Conservation (phyloP, 2,888 invertebrate genomes). For the Torymus auratus region DNA sequence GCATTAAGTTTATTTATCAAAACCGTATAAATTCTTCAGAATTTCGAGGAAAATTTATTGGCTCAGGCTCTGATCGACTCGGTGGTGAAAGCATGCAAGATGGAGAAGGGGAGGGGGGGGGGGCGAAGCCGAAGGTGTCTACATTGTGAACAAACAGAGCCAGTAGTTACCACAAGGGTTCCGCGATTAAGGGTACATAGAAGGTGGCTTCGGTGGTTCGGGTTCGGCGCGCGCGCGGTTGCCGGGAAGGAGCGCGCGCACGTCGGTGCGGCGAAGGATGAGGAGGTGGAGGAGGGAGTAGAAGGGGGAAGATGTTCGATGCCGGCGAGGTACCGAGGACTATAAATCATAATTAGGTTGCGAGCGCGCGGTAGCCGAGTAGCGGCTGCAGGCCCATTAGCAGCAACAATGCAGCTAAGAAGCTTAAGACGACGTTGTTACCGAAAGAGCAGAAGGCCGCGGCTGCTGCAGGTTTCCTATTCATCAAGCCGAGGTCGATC, state of each 20-base stretch:
- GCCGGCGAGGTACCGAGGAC: constrained; percentile 66
- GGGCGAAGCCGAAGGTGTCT: constrained; percentile 3
- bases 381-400: constrained; percentile 71
- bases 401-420: constrained; percentile 69
- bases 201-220: constrained; percentile 13
- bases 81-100: no score
- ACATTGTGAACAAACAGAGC: constrained; percentile 13
- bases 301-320: constrained; percentile 63
- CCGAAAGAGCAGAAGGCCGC: constrained; percentile 65
- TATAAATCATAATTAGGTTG: constrained; percentile 74
- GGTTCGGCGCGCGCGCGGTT: constrained; percentile 1
- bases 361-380: constrained; percentile 69
- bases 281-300: constrained; percentile 39
- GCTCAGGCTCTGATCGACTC: constrained; percentile 14
- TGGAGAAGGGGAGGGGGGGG: no score
- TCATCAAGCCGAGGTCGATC: constrained; percentile 63
- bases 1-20: no score
- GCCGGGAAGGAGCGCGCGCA: background rate
- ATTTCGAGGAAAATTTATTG: no score
- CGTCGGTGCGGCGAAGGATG: background rate
- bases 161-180: constrained; percentile 22
- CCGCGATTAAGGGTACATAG: constrained; percentile 40
- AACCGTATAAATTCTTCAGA: no score
- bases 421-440: constrained; percentile 63
- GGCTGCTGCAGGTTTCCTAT: constrained; percentile 61